phyloP scores from a whole-genome alignment of 2,113 vertebrate species.

The Notiomystis cincta region DNA sequence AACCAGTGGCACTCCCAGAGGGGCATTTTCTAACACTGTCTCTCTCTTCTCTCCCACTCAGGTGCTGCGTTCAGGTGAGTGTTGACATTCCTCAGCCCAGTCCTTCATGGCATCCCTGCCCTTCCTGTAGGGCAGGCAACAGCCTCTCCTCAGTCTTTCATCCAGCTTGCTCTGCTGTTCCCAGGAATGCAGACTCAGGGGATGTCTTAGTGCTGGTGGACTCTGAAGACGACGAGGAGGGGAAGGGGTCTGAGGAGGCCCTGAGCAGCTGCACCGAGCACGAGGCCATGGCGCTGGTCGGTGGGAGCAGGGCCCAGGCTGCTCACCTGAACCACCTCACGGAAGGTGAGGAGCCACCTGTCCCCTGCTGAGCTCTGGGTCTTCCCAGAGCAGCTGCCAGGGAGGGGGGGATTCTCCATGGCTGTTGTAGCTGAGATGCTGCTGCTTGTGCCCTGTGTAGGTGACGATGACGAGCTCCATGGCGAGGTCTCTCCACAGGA shows the following conservation, averaged over 20 bases:
- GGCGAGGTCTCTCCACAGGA: background rate
- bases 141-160: background rate
- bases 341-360: conserved; percentile 35
- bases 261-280: background rate
- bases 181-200: conserved; percentile 42
- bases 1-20: background rate
- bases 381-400: background rate
- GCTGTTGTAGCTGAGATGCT: background rate
- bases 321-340: background rate
- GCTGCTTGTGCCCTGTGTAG: conserved; percentile 25
- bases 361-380: background rate
- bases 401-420: background rate
- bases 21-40: background rate
- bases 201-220: conserved; percentile 89
- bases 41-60: background rate
- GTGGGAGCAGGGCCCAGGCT: conserved; percentile 3
- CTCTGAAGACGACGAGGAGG: conserved; percentile 69
- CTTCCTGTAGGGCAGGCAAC: background rate
- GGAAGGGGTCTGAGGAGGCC: background rate
- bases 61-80: conserved; percentile 70
- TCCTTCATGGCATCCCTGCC: background rate
- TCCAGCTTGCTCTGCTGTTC: background rate
- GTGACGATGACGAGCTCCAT: background rate
- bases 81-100: background rate
- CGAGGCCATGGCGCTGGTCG: background rate